Evolutionary conservation across 1,140 invertebrate species (phyloP), one percentile per base, ranked within the genome.

Genomic region (Drosophila novamexicana): DNA sequence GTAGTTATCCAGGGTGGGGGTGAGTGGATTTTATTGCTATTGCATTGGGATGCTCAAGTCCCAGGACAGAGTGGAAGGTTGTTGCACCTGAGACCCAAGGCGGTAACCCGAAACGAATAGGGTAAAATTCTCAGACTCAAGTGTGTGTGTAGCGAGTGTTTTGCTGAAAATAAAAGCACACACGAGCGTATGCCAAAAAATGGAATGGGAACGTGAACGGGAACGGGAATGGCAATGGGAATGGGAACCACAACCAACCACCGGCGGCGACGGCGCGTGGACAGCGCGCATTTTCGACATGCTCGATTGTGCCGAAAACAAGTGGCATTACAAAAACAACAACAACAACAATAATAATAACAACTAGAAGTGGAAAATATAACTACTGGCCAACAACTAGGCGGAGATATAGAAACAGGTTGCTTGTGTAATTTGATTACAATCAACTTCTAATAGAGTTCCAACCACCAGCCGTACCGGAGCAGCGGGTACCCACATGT

Each of bases 341-440:
- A 50, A 64, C 70, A 47, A 40, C 42, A 53, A n/a, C 16, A 63
- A 29, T 14, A 39, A 14, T 22, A 22, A 22, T 3, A 22, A 22
- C 14, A 70, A 68, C 50, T 79, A 34, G 34, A 53, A 64, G n/a
- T 50, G 42, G n/a, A 7, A 14, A 50, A 32, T 32, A 66, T 29
- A 29, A 29, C 22, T 29, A 65, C 61, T 75, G 34, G 37, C 64
- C 50, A 65, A 45, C 56, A 63, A 75, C 56, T 57, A 75, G 64
- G 59, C 50, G 36, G 37, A 74, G 49, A 54, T 52, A 52, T 47
- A 8, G 72, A 62, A 91, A 90, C 90, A 90, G 86, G 85, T 90
- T 91, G 86, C 81, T 91, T 82, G 74, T 80, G 78, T 90, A 91
- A 91, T 91, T 90, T 91, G 90, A 91, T 91, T 90, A 90, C 85